Evolutionary conservation across 2,113 vertebrate genomes (phyloP).

Genomic region (Stercorarius parasiticus): DNA sequence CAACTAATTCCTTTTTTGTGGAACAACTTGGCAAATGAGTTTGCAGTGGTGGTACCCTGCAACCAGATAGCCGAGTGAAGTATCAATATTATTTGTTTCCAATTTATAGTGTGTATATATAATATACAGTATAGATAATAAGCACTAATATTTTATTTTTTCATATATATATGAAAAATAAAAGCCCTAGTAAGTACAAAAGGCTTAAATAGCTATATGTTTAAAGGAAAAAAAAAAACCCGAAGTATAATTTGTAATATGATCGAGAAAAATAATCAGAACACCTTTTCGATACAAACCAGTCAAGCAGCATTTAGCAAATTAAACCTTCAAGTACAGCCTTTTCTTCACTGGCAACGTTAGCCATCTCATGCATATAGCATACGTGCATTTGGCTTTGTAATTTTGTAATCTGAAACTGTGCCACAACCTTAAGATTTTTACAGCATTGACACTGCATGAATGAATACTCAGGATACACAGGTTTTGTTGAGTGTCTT

Average conservation of each 20-base stretch:
- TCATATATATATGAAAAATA: background rate
- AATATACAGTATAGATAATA: background rate
- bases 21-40: background rate
- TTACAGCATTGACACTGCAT: background rate
- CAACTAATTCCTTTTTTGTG: background rate
- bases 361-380: background rate
- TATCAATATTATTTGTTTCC: background rate
- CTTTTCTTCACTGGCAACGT: background rate
- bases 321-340: background rate
- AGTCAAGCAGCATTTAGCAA: background rate
- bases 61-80: background rate
- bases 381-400: background rate
- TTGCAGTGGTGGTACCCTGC: background rate
- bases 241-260: background rate
- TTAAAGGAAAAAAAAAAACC: background rate
- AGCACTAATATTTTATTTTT: background rate
- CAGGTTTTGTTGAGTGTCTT: background rate
- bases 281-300: background rate
- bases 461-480: background rate
- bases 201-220: background rate
- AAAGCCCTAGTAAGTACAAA: background rate
- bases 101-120: background rate
- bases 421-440: background rate
- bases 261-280: background rate
- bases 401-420: conserved; percentile 11